Conservation (phyloP, 1,140 invertebrate species). For the Vanessa tameamea region DNA sequence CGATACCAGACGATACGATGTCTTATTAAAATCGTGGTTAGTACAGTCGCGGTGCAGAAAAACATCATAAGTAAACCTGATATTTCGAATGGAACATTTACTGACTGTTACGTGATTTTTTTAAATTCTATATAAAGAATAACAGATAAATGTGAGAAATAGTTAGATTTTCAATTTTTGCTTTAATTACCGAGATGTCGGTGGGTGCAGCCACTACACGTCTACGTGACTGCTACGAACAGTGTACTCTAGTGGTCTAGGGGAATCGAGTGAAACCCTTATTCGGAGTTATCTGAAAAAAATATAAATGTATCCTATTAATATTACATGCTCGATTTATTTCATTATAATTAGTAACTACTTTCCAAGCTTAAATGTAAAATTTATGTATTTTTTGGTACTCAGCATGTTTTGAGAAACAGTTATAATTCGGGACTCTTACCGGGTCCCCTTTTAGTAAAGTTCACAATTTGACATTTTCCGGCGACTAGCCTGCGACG, state of each 20-base stretch:
- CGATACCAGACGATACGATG: background rate
- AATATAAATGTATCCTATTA: background rate
- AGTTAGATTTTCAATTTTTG: background rate
- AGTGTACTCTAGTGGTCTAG: background rate
- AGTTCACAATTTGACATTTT: conserved; percentile 25
- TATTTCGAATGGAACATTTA: too few relatives aligned
- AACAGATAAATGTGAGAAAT: too few relatives aligned
- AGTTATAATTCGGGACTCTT: background rate
- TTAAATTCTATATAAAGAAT: too few relatives aligned
- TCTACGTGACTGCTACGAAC: background rate
- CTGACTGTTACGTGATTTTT: too few relatives aligned
- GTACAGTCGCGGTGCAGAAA: too few relatives aligned
- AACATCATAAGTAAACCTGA: too few relatives aligned
- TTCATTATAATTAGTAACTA: background rate
- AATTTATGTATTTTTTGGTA: background rate
- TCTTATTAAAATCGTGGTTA: background rate
- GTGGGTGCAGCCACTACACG: background rate
- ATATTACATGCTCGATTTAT: background rate
- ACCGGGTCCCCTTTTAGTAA: conserved; percentile 8
- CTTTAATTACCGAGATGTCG: conserved; percentile 1
- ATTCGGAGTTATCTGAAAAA: background rate
- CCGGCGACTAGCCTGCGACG: conserved; percentile 6
- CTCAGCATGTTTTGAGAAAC: background rate
- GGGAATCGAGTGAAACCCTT: background rate
- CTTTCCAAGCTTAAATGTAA: background rate